Conservation (phyloP, 2,797 vertebrate species). For the Crenichthys baileyi region DNA sequence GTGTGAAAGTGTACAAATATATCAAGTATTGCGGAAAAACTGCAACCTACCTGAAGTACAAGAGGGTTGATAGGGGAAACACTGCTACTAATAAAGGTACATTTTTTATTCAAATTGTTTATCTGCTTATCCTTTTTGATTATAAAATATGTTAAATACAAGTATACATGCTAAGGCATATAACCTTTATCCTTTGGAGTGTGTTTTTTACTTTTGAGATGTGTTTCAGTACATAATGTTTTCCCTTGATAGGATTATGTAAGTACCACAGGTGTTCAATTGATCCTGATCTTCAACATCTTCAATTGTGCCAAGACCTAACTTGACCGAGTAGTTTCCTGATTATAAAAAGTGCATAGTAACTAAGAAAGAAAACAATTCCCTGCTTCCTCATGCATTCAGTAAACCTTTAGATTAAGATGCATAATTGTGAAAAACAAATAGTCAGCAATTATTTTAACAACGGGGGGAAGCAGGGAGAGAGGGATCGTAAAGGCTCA, state of each 20-base stretch:
- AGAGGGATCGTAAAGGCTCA: too few relatives aligned
- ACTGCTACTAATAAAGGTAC: neutral
- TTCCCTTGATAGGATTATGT: neutral
- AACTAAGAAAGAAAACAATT: neutral
- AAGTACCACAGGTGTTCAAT: neutral
- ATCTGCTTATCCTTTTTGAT: neutral
- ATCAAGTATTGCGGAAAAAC: neutral
- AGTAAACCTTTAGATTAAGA: too few relatives aligned
- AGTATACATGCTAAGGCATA: neutral
- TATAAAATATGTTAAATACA: neutral
- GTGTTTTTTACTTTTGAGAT: neutral
- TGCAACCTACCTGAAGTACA: neutral
- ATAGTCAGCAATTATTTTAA: too few relatives aligned
- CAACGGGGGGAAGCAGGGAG: too few relatives aligned
- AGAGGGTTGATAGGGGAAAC: neutral
- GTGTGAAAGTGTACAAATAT: neutral
- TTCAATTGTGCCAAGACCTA: neutral
- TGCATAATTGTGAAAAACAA: too few relatives aligned
- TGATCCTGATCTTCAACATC: neutral
- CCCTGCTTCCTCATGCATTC: neutral
- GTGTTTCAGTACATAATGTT: neutral
- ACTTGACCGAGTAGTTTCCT: neutral
- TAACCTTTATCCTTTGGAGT: neutral
- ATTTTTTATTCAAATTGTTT: neutral
- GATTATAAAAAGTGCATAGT: neutral